A percentile compares a stretch with the other conserved stretches of the same genome.
phyloP scores from a whole-genome alignment of 92 coral and sea anemone species.

The Hydrozoanthus gracilis region DNA sequence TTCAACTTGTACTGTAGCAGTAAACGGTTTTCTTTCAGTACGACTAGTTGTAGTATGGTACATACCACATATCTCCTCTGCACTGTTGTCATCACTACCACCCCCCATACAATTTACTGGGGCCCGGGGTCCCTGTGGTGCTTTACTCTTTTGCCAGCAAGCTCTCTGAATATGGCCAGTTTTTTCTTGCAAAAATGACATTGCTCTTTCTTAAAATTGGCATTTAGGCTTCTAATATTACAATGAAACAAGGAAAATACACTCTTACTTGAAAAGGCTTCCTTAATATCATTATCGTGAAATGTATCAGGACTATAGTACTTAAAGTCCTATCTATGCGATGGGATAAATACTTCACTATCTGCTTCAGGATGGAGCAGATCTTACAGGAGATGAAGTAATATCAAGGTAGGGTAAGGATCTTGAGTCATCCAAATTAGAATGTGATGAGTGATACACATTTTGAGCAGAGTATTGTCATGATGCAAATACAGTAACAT shows the following conservation, averaged over 20 bases:
- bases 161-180: too few relatives aligned
- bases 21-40: neutral
- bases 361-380: constrained; percentile 7
- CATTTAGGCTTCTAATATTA: neutral
- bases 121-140: too few relatives aligned
- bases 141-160: too few relatives aligned
- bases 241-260: neutral
- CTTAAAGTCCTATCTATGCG: neutral
- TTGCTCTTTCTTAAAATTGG: neutral
- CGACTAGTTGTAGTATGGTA: too few relatives aligned
- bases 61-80: too few relatives aligned
- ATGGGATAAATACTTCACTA: constrained; percentile 7
- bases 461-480: constrained; percentile 15
- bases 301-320: constrained; percentile 7
- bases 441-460: constrained; percentile 21
- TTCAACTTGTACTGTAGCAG: too few relatives aligned
- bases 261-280: neutral
- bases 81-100: too few relatives aligned
- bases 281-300: constrained; percentile 17
- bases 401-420: constrained; percentile 20
- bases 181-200: too few relatives aligned
- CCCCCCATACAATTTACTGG: too few relatives aligned
- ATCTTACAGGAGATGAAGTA: constrained; percentile 21
- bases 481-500: constrained; percentile 17
- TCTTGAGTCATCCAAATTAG: constrained; percentile 25